Evolutionary conservation across 2,888 invertebrate genomes (phyloP), one percentile per base, ranked within the genome.

Genomic region (Blomia tropicalis): DNA sequence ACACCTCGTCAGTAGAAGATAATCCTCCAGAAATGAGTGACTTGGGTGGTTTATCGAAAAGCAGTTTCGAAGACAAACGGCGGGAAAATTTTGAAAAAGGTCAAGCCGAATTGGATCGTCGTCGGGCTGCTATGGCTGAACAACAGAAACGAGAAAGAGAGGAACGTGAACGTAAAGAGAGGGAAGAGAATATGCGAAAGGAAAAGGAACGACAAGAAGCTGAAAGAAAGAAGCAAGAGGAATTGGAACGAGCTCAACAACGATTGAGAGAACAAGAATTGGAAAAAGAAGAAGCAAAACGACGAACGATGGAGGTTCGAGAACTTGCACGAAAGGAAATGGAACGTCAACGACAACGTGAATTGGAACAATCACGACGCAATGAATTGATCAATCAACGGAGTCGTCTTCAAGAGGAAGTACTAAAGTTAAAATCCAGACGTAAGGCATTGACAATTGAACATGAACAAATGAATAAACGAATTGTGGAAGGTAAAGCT

Each of bases 21-120:
- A 25, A 58, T 36, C 22, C 60, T 7, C 58, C 59, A 27, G 59
- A 43, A 25, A 19, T 14, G 11, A 47, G 22, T 23, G 59, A 36
- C 51, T 27, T 58, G 2, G 44, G 62, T 25, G 29, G 22, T 5
- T 14, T 19, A 23, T 36, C 17, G 2, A 59, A 43, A 22, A 43
- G 53, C n/a, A 75, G 90, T 0, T 95, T 95, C 75, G 96, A 99
- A 72, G 98, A 99, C 72, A 87, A 90, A 71, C 79, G 98, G 2
- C 84, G 90, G 72, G 93, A 96, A 76, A 98, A 99, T 76, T 91
- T 90, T 76, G 95, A 93, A 67, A 86, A 93, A 68, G 98, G 98
- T 0, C 95, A 98, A 73, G 95, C 93, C 0, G 96, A 96, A 75
- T 75, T 98, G 63, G 96, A 99, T 72, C 77, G 91, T 32, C 77